Conservation (phyloP, 2,888 invertebrate genomes). For the Eubasilissa splendida region DNA sequence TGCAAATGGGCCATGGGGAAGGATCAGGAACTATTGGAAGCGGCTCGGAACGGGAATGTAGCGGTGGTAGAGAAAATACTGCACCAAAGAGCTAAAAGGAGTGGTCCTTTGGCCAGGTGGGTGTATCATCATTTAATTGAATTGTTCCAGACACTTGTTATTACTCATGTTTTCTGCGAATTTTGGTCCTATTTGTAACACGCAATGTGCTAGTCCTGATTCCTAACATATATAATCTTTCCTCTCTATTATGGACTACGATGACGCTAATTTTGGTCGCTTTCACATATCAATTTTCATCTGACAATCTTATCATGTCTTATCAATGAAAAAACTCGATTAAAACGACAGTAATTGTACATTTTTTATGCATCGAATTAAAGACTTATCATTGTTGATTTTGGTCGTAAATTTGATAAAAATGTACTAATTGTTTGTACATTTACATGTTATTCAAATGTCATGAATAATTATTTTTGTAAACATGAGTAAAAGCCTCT, state of each 20-base stretch:
- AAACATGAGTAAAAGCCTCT: too few relatives aligned
- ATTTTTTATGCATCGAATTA: neutral
- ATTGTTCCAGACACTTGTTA: slow-evolving; percentile 53
- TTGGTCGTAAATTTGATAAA: too few relatives aligned
- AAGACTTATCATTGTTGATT: too few relatives aligned
- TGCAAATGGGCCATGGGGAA: slow-evolving; percentile 86
- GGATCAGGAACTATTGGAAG: slow-evolving; percentile 96
- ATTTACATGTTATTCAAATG: too few relatives aligned
- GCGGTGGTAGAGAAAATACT: slow-evolving; percentile 92
- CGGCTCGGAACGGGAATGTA: slow-evolving; percentile 93
- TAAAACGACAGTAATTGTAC: neutral
- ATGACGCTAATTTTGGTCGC: neutral
- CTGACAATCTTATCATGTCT: slow-evolving; percentile 47
- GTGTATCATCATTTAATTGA: slow-evolving; percentile 49
- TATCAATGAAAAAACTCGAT: slow-evolving; percentile 38
- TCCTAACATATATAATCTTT: neutral
- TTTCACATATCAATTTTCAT: slow-evolving; percentile 17
- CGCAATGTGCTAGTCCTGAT: neutral
- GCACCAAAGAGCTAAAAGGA: slow-evolving; percentile 90
- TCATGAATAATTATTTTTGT: too few relatives aligned
- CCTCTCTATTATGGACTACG: neutral
- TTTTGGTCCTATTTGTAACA: neutral
- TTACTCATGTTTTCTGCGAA: slow-evolving; percentile 52
- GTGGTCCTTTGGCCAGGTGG: slow-evolving; percentile 94
- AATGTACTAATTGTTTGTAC: too few relatives aligned